These are phyloP conservation scores for Hedychridium roseum DNA, from an alignment of 2,888 invertebrate species.

Conservation along the genomic window DNA sequence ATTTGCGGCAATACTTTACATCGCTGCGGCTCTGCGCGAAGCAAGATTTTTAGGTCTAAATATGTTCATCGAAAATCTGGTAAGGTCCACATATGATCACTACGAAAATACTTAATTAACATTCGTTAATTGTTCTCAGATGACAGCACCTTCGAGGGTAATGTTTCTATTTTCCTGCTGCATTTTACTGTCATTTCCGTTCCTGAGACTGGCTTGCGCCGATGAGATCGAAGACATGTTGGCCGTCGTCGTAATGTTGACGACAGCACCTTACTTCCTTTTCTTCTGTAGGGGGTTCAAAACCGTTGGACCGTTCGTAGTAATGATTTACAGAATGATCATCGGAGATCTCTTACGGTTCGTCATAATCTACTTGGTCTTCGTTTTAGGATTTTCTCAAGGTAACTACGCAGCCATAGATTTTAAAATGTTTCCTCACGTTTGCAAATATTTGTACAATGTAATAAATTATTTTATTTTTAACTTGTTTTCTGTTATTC, in stretches of 20 bases:
- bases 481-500: no score
- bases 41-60: slow-evolving; percentile 89
- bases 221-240: slow-evolving; percentile 90
- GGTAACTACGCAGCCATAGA: slow-evolving; percentile 65
- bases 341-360: slow-evolving; percentile 95
- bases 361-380: slow-evolving; percentile 95
- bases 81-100: slow-evolving; percentile 63
- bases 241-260: slow-evolving; percentile 92
- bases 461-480: no score
- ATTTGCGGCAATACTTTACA: slow-evolving; percentile 84
- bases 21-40: slow-evolving; percentile 85
- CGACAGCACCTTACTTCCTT: slow-evolving; percentile 95
- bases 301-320: slow-evolving; percentile 99
- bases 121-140: slow-evolving; percentile 65
- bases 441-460: no score
- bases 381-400: slow-evolving; percentile 97
- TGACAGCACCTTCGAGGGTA: slow-evolving; percentile 88
- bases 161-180: slow-evolving; percentile 95
- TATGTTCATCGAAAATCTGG: slow-evolving; percentile 95
- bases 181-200: slow-evolving; percentile 85
- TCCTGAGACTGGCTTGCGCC: slow-evolving; percentile 83
- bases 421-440: no score
- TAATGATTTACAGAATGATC: slow-evolving; percentile 99
- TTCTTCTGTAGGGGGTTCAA: slow-evolving; percentile 99
- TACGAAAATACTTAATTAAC: slow-evolving; percentile 1